Conservation (phyloP, 2,797 vertebrate genomes). For the Allochrocebus solatus region DNA sequence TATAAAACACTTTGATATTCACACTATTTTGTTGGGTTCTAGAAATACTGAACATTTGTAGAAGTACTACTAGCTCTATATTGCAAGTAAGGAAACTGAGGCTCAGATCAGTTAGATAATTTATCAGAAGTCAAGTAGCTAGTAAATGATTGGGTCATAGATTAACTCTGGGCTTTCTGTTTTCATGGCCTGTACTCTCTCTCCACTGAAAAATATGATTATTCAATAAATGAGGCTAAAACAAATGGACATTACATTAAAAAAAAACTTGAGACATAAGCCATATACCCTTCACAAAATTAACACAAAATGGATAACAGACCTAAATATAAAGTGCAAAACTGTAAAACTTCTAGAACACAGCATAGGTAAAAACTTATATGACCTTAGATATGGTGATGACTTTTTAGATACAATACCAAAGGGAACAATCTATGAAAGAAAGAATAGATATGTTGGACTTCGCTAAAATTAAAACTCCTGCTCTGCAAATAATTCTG, state of each 20-base stretch:
- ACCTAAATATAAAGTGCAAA: background rate
- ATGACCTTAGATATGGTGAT: background rate
- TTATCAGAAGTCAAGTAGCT: background rate
- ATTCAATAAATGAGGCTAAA: background rate
- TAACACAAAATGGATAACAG: background rate
- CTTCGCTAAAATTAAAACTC: background rate
- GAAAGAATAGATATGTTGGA: background rate
- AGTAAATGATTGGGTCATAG: background rate
- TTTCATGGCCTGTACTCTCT: background rate
- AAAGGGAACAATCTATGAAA: background rate
- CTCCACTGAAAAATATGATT: background rate
- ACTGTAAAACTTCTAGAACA: background rate
- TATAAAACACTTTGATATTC: background rate
- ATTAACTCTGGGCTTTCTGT: background rate
- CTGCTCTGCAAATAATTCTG: background rate
- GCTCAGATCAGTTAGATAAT: background rate
- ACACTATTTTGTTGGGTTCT: background rate
- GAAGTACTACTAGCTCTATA: background rate
- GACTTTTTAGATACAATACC: background rate
- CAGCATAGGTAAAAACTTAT: background rate
- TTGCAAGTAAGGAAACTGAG: background rate
- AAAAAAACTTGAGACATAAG: background rate
- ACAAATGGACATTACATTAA: background rate
- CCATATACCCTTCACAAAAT: background rate
- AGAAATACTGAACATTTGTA: background rate